A percentile compares a stretch with the other conserved stretches of the same genome.
These are phyloP conservation scores for Nothoprocta perdicaria DNA, from an alignment of 2,113 vertebrate genomes.

Conservation along the genomic window DNA sequence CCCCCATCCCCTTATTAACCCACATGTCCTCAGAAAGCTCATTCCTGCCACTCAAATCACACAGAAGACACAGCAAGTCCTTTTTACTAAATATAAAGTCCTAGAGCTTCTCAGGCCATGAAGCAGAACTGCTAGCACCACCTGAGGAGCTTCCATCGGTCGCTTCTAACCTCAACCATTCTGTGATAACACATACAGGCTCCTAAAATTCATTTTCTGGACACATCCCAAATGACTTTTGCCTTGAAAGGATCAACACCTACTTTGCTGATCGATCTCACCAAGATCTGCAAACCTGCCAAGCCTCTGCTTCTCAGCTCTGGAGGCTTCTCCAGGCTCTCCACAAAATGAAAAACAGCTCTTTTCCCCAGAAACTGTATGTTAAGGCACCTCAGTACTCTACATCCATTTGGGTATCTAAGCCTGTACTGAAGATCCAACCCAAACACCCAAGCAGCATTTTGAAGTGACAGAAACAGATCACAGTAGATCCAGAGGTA, in stretches of 20 bases:
- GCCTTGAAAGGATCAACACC: neutral
- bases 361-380: neutral
- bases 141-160: neutral
- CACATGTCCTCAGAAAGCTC: neutral
- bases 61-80: neutral
- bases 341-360: neutral
- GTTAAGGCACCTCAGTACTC: neutral
- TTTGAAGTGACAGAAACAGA: neutral
- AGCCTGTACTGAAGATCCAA: neutral
- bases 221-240: neutral
- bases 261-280: neutral
- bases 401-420: neutral
- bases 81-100: neutral
- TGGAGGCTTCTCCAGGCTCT: neutral
- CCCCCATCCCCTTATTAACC: neutral
- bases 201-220: neutral
- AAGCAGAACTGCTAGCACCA: neutral
- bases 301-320: neutral
- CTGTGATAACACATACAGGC: neutral
- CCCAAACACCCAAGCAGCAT: neutral
- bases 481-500: neutral
- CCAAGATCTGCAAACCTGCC: neutral
- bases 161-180: too few relatives aligned
- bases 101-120: neutral
- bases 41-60: neutral